Evolutionary conservation across 2,888 invertebrate genomes (phyloP).

Genomic region (Xestobium rufovillosum): DNA sequence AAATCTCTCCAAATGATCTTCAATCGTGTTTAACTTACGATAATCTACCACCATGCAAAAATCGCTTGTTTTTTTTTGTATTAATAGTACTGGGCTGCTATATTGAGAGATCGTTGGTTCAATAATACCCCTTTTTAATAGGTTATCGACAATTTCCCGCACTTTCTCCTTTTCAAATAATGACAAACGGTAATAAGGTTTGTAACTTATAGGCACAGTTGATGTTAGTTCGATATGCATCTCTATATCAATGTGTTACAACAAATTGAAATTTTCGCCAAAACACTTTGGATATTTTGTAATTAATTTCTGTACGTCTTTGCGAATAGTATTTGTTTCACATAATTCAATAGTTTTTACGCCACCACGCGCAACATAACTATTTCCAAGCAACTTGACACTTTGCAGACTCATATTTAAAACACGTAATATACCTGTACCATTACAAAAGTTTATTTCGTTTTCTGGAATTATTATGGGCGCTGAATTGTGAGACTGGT

Average conservation of each 20-base stretch:
- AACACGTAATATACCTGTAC: neutral
- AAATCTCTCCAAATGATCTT: neutral
- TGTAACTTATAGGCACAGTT: neutral
- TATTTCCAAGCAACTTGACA: neutral
- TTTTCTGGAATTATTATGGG: neutral
- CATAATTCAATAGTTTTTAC: neutral
- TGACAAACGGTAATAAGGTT: conserved; percentile 1
- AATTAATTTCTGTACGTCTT: neutral
- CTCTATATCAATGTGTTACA: neutral
- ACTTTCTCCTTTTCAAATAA: neutral
- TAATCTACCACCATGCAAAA: conserved; percentile 3
- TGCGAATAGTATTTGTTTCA: neutral
- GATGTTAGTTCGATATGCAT: neutral
- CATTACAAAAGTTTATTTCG: neutral
- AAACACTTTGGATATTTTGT: neutral
- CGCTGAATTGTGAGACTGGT: neutral
- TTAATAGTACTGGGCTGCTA: conserved; percentile 2
- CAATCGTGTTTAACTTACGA: neutral
- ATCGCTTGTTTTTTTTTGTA: conserved; percentile 1
- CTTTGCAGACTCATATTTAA: neutral
- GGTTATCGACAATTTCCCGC: neutral
- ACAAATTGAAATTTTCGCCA: neutral
- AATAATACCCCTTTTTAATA: neutral
- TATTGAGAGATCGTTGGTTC: conserved; percentile 1
- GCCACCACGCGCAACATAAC: neutral